Percentiles rank a stretch among this genome's conserved stretches.
Conservation (phyloP, 2,888 invertebrate genomes). For the Amblyjoppa fuscipennis region DNA sequence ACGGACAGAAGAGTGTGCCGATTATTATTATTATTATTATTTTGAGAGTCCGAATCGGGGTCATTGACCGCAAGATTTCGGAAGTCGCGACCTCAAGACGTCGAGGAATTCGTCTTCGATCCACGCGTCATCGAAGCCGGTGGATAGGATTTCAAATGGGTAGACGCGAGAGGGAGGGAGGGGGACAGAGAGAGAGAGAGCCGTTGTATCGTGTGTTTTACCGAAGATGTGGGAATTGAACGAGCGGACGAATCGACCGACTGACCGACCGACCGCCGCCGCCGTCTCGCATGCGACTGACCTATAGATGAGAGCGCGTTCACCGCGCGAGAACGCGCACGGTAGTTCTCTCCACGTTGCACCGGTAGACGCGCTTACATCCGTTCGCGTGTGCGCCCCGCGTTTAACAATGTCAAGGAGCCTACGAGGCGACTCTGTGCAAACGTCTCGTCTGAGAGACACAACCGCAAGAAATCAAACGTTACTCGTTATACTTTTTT, state of each 20-base stretch:
- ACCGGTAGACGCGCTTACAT: constrained; percentile 43
- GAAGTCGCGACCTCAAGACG: constrained; percentile 49
- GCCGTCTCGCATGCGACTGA: constrained; percentile 69
- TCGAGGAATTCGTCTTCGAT: constrained; percentile 51
- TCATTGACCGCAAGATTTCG: constrained; percentile 61
- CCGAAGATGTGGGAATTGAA: constrained; percentile 44
- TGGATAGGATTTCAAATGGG: constrained; percentile 28
- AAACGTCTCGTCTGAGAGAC: constrained; percentile 47
- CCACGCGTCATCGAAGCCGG: constrained; percentile 8
- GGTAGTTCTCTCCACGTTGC: constrained; percentile 27
- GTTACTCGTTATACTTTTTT: constrained; percentile 67
- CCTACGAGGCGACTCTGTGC: constrained; percentile 12
- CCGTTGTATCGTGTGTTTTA: constrained; percentile 26
- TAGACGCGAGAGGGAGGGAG: constrained; percentile 10
- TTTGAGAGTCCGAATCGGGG: constrained; percentile 41
- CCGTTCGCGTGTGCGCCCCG: constrained; percentile 51
- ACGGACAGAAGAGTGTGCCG: not conserved
- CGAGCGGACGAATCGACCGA: constrained; percentile 68
- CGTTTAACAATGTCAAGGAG: constrained; percentile 64
- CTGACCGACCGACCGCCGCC: constrained; percentile 67
- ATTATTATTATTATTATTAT: not conserved
- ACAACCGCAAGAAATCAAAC: constrained; percentile 65
- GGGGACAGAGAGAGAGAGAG: not conserved
- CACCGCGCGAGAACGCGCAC: constrained; percentile 25
- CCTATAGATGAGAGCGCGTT: constrained; percentile 67